Evolutionary conservation across 2,797 vertebrate species (phyloP), one percentile per base, ranked within the genome.

Genomic region (Microctenopoma lineatum): DNA sequence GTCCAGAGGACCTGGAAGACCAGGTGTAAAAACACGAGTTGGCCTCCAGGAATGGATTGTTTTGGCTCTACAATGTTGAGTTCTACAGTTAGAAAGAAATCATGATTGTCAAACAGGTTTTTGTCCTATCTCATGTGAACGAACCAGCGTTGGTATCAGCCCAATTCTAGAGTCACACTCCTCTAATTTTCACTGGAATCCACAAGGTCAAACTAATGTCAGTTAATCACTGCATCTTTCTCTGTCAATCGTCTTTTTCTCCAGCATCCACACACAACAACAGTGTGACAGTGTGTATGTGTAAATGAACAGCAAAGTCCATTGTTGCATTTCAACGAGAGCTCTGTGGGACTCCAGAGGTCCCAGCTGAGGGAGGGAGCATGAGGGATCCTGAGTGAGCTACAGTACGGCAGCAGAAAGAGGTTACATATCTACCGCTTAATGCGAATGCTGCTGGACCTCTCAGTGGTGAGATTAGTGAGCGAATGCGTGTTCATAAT

Each of bases 261-360:
- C 13, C 45, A 45, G 58, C 44, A 44, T 8, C n/a, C 16, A 32
- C 32, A 36, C 51, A 12, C 51, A 62, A 65, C 66, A 29, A 67
- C 58, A 58, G 14, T 75, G 38, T 7, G 61, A 27, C 38, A 46
- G 59, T 57, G 60, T 51, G 8, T 64, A 61, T 52, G 44, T 36
- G 25, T 60, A 64, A 65, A 26, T 65, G 64, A 75, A 80, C 80
- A 83, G 71, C 42, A 11, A 42, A 41, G 52, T 46, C 66, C 39
- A 80, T 83, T 88, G 83, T 84, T 34, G 21, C 13, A 7, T 46
- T 61, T 55, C 70, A 91, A 81, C 73, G 61, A 53, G 9, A 27
- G 5, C 75, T 67, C 79, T 88, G 71, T 88, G 54, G 32, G 54
- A 38, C 12, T 66, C 68, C 5, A 13, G 51, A 70, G 44, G 34